Evolutionary conservation across 2,888 invertebrate species (phyloP).

Genomic region (Rhabditoides inermis): DNA sequence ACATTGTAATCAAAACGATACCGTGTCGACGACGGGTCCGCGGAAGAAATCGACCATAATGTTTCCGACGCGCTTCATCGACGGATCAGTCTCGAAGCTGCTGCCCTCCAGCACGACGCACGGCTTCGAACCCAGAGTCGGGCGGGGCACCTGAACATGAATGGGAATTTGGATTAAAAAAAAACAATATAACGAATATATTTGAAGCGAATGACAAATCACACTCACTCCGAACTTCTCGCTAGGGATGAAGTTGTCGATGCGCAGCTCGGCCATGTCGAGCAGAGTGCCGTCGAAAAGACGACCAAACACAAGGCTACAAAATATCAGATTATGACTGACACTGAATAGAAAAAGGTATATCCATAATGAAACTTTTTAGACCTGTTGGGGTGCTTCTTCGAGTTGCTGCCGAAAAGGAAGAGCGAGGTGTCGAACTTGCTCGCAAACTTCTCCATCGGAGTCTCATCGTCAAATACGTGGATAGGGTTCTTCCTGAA

Average conservation of each 20-base stretch:
- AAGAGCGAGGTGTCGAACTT: slow-evolving; percentile 83
- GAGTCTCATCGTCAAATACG: slow-evolving; percentile 82
- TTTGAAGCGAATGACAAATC: too few relatives aligned
- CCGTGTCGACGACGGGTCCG: slow-evolving; percentile 68
- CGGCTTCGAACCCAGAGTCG: slow-evolving; percentile 75
- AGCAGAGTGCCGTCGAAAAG: slow-evolving; percentile 78
- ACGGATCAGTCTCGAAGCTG: slow-evolving; percentile 71
- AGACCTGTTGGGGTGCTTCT: too few relatives aligned
- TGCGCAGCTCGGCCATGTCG: slow-evolving; percentile 89
- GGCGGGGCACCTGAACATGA: slow-evolving; percentile 61
- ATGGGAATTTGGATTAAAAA: neutral
- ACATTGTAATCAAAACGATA: neutral
- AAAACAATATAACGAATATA: neutral
- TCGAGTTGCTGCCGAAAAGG: slow-evolving; percentile 79
- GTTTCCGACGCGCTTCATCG: slow-evolving; percentile 74
- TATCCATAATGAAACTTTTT: too few relatives aligned
- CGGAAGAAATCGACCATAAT: slow-evolving; percentile 82
- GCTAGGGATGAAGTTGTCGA: slow-evolving; percentile 69
- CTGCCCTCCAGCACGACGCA: slow-evolving; percentile 83
- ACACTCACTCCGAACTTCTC: slow-evolving; percentile 20
- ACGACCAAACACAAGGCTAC: too few relatives aligned
- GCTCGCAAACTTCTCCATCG: slow-evolving; percentile 65
- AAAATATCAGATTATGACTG: too few relatives aligned
- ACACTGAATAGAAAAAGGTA: too few relatives aligned
- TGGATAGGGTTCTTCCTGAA: slow-evolving; percentile 63